Base-by-base conservation (phyloP, 2,888 invertebrate genomes). In the Liopterus haemorrhoidalis region DNA sequence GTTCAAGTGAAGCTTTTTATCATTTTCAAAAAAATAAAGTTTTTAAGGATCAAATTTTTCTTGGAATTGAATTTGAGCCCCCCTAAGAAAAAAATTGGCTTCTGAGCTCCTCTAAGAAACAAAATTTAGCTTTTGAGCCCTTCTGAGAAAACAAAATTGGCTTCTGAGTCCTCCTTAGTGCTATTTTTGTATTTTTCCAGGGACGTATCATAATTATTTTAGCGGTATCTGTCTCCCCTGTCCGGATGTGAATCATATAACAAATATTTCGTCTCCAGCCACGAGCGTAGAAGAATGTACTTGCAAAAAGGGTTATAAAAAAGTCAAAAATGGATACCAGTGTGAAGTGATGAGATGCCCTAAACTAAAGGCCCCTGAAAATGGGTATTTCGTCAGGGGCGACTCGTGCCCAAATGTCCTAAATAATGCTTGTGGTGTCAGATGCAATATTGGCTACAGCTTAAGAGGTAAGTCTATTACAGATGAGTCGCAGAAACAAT, bases 351-450 rank as follows among this genome's bases (percentile, higher is more conserved):
- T 78, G 50, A 74, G 71, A 15, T 83, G 83, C 56, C 72, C 76
- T 0, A 69, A 70, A 50, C 57, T 83, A 40, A 59, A 58, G 9
- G 71, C 76, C 2, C 82, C 83, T 1, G 69, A 72, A 39, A 74
- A 81, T 59, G 83, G 82, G 3, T 81, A 80, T 60, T 78, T 82
- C 57, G 79, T 82, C 2, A 78, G 78, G 53, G 66, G 65, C 35
- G 71, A 70, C 25, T 69, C 71, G 19, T 82, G 82, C 59, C 73
- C 70, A 46, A 79, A 77, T 55, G 79, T 79, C 4, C 69, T 81
- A 36, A 79, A 82, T 59, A 79, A 80, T n/a, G 82, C 81, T 0
- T 83, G 82, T 61, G 82, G 82, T 1, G 69, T 80, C 5, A 68
- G 79, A 30, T 84, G 83, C 58, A 72, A 75, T 55, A 75, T 79